phyloP scores from a whole-genome alignment of 2,797 vertebrate species.

The Melanotaenia maccullochi region DNA sequence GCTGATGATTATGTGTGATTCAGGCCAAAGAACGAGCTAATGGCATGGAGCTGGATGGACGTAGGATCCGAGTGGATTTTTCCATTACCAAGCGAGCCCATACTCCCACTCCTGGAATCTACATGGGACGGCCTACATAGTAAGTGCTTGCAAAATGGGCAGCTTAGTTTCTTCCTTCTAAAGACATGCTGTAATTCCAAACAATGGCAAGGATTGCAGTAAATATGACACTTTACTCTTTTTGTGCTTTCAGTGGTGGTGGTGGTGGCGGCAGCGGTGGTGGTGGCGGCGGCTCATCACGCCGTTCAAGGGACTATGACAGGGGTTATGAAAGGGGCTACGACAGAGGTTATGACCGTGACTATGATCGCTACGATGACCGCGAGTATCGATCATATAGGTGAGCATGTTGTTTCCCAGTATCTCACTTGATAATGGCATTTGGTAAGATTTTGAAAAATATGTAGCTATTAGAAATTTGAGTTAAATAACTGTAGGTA shows the following conservation, averaged over 20 bases:
- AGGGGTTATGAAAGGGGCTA: conserved; percentile 87
- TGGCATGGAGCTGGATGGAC: conserved; percentile 97
- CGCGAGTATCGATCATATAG: conserved; percentile 92
- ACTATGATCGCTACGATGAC: conserved; percentile 90
- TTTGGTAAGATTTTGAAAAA: background rate
- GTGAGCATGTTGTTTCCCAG: conserved; percentile 46
- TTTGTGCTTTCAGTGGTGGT: conserved; percentile 28
- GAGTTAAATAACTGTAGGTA: background rate
- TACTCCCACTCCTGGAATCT: conserved; percentile 97
- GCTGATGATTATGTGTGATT: conserved; percentile 11
- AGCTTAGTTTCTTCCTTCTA: background rate
- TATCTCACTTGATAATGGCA: background rate
- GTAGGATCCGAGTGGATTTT: conserved; percentile 94
- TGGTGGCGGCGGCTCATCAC: conserved; percentile 62
- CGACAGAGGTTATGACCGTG: conserved; percentile 83
- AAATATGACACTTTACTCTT: background rate
- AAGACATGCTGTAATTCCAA: background rate
- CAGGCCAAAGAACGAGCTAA: conserved; percentile 97
- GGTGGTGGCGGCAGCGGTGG: too few species aligned
- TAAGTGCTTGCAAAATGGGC: conserved; percentile 76
- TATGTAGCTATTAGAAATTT: background rate
- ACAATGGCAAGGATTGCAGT: background rate
- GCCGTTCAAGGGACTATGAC: conserved; percentile 89
- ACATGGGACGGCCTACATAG: conserved; percentile 98
- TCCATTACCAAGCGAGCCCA: conserved; percentile 97